Percentiles rank a stretch among this genome's conserved stretches.
These are phyloP conservation scores for Delphinapterus leucas DNA, from an alignment of 2,113 vertebrate genomes.

Conservation along the genomic window DNA sequence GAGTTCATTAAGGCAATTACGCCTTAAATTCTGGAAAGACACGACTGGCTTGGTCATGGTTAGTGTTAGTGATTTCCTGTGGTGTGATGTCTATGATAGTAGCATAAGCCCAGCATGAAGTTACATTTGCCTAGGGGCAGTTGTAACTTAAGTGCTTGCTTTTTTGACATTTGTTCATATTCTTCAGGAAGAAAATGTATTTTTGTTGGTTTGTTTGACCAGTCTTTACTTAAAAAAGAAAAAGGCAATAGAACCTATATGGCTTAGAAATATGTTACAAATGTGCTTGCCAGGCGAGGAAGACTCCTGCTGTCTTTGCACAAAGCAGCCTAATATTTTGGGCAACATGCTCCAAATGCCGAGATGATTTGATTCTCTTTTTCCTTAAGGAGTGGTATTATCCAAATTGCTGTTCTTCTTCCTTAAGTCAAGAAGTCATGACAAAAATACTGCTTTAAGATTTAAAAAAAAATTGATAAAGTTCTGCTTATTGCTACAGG, in stretches of 20 bases:
- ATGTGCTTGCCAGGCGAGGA: background rate
- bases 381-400: background rate
- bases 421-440: background rate
- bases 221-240: slow-evolving; percentile 42
- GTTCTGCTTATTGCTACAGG: background rate
- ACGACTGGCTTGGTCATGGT: slow-evolving; percentile 66
- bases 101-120: slow-evolving; percentile 72
- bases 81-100: slow-evolving; percentile 73
- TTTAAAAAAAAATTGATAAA: background rate
- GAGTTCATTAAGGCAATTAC: slow-evolving; percentile 77
- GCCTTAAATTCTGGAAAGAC: slow-evolving; percentile 69
- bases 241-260: slow-evolving; percentile 24
- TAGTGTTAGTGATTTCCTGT: slow-evolving; percentile 75
- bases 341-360: background rate
- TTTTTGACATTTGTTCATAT: slow-evolving; percentile 72
- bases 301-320: background rate
- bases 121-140: slow-evolving; percentile 71
- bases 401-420: background rate
- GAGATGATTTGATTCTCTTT: background rate
- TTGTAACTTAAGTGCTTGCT: slow-evolving; percentile 71
- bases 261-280: slow-evolving; percentile 43
- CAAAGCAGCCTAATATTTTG: slow-evolving; percentile 38
- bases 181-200: slow-evolving; percentile 68
- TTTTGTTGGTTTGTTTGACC: slow-evolving; percentile 65
- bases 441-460: background rate